Percentiles rank a stretch among this genome's conserved stretches.
These are phyloP conservation scores for Melanchra persicariae DNA, from an alignment of 2,888 invertebrate genomes.

Conservation along the genomic window DNA sequence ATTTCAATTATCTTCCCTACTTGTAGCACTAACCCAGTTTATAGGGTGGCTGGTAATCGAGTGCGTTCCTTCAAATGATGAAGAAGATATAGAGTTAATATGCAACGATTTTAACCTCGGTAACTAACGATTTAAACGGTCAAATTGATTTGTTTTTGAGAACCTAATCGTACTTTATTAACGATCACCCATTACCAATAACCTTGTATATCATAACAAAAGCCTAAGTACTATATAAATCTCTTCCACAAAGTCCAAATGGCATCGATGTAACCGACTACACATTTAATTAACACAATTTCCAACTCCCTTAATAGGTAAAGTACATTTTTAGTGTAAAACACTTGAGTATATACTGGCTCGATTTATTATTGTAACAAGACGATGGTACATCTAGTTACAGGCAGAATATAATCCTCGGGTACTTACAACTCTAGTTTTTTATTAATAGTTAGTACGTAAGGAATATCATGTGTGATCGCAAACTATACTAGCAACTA, in stretches of 20 bases:
- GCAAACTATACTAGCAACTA: constrained; percentile 76
- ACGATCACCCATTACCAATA: too few species aligned
- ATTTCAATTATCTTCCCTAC: background rate
- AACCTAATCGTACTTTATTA: too few species aligned
- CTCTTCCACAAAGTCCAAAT: background rate
- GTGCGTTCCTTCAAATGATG: too few species aligned
- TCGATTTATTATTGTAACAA: constrained; percentile 10
- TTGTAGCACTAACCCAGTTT: background rate
- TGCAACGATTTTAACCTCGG: too few species aligned
- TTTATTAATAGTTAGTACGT: constrained; percentile 66
- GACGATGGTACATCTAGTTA: constrained; percentile 11
- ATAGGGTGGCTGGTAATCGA: too few species aligned
- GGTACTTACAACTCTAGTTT: constrained; percentile 43
- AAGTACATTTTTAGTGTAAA: constrained; percentile 1
- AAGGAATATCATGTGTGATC: constrained; percentile 69
- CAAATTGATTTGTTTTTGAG: too few species aligned
- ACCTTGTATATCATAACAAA: background rate
- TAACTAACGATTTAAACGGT: too few species aligned
- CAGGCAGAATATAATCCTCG: constrained; percentile 22
- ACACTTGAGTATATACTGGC: constrained; percentile 1
- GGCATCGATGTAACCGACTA: background rate
- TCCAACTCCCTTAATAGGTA: constrained; percentile 2
- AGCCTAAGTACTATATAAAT: background rate
- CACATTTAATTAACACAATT: constrained; percentile 31
- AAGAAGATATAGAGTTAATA: too few species aligned